Percentiles rank a stretch among this genome's conserved stretches.
Evolutionary conservation across 2,888 invertebrate species (phyloP).

Genomic region (Lycaena phlaeas): DNA sequence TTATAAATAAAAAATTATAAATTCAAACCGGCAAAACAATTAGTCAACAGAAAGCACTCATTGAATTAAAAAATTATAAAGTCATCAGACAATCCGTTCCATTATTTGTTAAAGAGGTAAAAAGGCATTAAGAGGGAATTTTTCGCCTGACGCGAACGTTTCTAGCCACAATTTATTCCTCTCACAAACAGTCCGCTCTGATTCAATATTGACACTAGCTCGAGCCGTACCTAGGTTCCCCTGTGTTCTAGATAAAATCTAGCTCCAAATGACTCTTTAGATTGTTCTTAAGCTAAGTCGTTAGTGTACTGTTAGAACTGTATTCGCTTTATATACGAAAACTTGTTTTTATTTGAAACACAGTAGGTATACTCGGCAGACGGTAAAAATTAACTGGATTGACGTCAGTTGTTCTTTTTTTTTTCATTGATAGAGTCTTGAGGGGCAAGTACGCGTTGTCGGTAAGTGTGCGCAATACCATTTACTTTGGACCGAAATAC

Average conservation of each 20-base stretch:
- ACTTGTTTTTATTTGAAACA: too few relatives aligned
- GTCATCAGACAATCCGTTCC: not conserved
- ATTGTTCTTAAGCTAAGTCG: conserved; percentile 31
- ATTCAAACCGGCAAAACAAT: not conserved
- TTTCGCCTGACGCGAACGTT: conserved; percentile 43
- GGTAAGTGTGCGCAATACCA: too few relatives aligned
- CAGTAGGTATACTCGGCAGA: too few relatives aligned
- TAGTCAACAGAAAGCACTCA: conserved; percentile 2
- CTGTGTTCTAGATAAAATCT: conserved; percentile 40
- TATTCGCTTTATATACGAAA: too few relatives aligned
- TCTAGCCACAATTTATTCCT: conserved; percentile 60
- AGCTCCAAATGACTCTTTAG: conserved; percentile 39
- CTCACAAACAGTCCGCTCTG: conserved; percentile 57
- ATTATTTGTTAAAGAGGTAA: not conserved
- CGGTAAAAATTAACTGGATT: too few relatives aligned
- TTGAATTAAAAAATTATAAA: conserved; percentile 4
- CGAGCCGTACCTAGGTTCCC: conserved; percentile 48
- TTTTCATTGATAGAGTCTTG: too few relatives aligned
- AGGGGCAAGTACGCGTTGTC: too few relatives aligned
- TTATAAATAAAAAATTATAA: not conserved
- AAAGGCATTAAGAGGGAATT: conserved; percentile 13
- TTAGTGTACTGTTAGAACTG: conserved; percentile 13
- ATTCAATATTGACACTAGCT: conserved; percentile 64
- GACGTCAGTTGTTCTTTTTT: too few relatives aligned
- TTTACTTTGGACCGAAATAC: too few relatives aligned